phyloP scores from a whole-genome alignment of 2,113 vertebrate genomes.

The Dasyornis broadbenti region DNA sequence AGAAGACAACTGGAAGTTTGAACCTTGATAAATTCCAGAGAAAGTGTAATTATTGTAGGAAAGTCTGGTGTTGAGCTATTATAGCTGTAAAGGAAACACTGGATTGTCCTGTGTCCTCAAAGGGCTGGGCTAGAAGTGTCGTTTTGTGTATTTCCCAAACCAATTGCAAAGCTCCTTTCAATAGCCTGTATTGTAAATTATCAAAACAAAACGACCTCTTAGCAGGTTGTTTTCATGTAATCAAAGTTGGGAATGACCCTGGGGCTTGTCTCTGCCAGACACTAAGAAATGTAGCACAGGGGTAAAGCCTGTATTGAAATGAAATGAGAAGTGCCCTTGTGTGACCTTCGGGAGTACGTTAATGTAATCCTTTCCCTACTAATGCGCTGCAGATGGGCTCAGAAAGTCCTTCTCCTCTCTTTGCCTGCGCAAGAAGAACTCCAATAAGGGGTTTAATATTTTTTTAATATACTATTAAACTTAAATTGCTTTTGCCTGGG shows the following conservation, averaged over 20 bases:
- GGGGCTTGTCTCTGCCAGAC: not conserved
- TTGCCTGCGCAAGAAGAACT: not conserved
- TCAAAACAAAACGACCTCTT: conserved; percentile 10
- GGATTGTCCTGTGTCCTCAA: not conserved
- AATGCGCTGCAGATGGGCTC: not conserved
- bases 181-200: not conserved
- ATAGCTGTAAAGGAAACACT: not conserved
- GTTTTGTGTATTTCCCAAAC: conserved; percentile 13
- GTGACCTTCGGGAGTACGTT: not conserved
- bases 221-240: not conserved
- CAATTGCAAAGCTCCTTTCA: not conserved
- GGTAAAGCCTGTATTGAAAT: not conserved
- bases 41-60: not conserved
- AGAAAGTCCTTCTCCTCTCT: not conserved
- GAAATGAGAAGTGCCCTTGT: not conserved
- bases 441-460: not conserved
- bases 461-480: not conserved
- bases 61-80: not conserved
- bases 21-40: not conserved
- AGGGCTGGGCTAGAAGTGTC: not conserved
- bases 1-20: not conserved
- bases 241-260: conserved; percentile 1
- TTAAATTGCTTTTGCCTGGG: not conserved
- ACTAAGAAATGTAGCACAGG: not conserved
- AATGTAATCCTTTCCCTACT: not conserved